A percentile compares a stretch with the other conserved stretches of the same genome.
phyloP scores from a whole-genome alignment of 2,888 invertebrate genomes.

The Magallana nippona region DNA sequence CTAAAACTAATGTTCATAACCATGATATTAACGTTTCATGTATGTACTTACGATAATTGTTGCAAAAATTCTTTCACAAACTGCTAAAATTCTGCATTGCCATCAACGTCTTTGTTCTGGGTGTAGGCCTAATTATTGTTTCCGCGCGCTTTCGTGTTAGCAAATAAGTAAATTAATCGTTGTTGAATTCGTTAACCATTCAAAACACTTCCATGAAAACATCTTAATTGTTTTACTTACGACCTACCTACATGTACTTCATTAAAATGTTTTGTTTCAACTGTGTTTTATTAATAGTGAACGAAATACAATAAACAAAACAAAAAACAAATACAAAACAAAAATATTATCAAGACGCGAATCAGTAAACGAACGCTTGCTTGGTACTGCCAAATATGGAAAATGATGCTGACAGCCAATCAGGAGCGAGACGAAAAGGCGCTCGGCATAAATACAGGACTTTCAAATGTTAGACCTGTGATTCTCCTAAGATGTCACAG shows the following conservation, averaged over 20 bases:
- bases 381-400: constrained; percentile 29
- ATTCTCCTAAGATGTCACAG: neutral
- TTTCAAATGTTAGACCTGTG: neutral
- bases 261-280: too few species aligned
- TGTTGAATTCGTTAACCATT: constrained; percentile 1
- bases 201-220: too few species aligned
- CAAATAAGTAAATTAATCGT: constrained; percentile 13
- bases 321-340: neutral
- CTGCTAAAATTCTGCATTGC: too few species aligned
- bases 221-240: too few species aligned
- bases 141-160: neutral
- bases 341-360: neutral
- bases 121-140: neutral
- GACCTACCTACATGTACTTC: too few species aligned
- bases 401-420: constrained; percentile 20
- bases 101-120: too few species aligned
- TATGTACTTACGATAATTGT: too few species aligned
- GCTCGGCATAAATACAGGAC: neutral
- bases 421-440: neutral
- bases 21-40: too few species aligned
- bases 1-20: too few species aligned
- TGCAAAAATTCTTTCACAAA: neutral
- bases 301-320: neutral
- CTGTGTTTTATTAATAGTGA: neutral
- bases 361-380: constrained; percentile 7